Evolutionary conservation across 1,140 invertebrate species (phyloP), one percentile per base, ranked within the genome.

Genomic region (Coptotermes formosanus): DNA sequence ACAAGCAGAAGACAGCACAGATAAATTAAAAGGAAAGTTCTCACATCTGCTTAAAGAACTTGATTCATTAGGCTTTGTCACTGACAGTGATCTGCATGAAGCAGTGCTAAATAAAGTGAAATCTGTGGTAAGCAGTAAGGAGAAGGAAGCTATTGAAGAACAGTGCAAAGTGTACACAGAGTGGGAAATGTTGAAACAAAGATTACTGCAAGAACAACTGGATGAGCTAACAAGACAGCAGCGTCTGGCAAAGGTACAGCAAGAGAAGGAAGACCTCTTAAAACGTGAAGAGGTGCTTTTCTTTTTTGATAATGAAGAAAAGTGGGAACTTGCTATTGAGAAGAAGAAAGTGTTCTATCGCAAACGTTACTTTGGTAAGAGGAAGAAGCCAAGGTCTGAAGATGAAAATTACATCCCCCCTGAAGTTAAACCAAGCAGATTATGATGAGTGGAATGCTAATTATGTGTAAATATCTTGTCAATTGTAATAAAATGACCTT

Each of bases 231-330:
- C 94, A 75, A 92, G 89, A 88, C 89, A 91, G 82, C 89, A 92
- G 88, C 92, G 93, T 85, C 89, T 94, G 43, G 88, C 92, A 85
- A 90, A 92, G 84, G 92, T 97, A 83, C 89, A 94, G 87, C 89
- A 92, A 59, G 93, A 94, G 32, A 93, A 95, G 88, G 90, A 92
- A 83, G 90, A 93, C 11, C 89, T 96, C 59, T 83, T 92, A 81
- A 88, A 91, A n/a, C 92, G 92, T 88, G 95, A 96, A 89, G 92
- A 93, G 88, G 92, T 94, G 86, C 90, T 97, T 52, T 96, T 95
- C 91, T 97, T 95, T 92, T 96, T 96, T 91, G 95, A 96, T 83
- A 94, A 95, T 88, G 93, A 96, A 89, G 94, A 96, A 82, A 89
- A 94, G 88, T 93, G 96, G 86, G 95, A 96, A 89, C 90, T 96